Percentiles rank a stretch among this genome's conserved stretches.
Evolutionary conservation across 2,113 vertebrate species (phyloP).

Genomic region (Carlito syrichta): DNA sequence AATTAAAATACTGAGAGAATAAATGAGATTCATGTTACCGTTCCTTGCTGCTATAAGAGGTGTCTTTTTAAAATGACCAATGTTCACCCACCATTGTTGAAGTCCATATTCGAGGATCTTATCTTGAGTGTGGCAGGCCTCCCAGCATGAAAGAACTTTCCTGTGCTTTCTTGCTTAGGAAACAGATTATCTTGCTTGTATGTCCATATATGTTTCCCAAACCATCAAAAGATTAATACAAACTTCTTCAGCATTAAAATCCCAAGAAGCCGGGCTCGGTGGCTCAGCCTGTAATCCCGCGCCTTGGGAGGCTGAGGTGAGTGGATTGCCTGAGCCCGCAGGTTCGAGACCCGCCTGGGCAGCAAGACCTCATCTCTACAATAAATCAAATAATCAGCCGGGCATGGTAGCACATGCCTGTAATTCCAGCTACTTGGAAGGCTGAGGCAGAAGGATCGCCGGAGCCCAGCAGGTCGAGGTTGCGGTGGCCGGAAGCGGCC

Average conservation of each 20-base stretch:
- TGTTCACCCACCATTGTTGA: neutral
- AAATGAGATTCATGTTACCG: conserved; percentile 11
- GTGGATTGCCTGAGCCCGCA: too few relatives aligned
- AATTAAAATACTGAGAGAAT: conserved; percentile 21
- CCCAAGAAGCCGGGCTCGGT: too few relatives aligned
- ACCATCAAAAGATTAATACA: neutral
- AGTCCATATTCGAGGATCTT: neutral
- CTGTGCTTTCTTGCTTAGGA: neutral
- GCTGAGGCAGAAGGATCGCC: too few relatives aligned
- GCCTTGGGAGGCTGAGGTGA: too few relatives aligned
- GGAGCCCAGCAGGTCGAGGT: too few relatives aligned
- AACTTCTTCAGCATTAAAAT: neutral
- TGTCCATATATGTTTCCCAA: neutral
- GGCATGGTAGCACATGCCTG: too few relatives aligned
- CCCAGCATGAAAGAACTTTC: neutral
- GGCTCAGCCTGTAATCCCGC: too few relatives aligned
- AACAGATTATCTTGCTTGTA: neutral
- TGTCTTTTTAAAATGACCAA: neutral
- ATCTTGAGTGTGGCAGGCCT: neutral
- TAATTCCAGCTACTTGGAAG: too few relatives aligned
- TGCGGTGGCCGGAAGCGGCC: too few relatives aligned
- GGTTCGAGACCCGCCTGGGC: too few relatives aligned
- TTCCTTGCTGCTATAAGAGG: neutral
- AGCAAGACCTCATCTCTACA: too few relatives aligned
- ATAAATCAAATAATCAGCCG: too few relatives aligned